phyloP scores from a whole-genome alignment of 1,140 invertebrate genomes.

The Tetraneura akinire region DNA sequence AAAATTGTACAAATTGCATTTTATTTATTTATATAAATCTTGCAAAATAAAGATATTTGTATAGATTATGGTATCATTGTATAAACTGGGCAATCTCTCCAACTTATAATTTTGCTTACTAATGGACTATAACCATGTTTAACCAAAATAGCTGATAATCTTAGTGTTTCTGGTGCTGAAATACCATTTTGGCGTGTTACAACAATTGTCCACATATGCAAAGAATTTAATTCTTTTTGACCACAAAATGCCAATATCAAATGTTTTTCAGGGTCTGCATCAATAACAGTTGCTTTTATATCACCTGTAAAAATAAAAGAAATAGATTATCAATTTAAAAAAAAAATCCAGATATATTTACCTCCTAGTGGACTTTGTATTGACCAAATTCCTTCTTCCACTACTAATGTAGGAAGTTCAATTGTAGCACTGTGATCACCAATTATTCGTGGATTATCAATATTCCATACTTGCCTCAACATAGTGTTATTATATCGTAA shows the following conservation, averaged over 20 bases:
- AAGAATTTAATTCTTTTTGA: conserved; percentile 41
- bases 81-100: conserved; percentile 53
- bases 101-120: conserved; percentile 54
- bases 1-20: conserved; percentile 33
- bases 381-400: conserved; percentile 52
- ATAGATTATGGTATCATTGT: not conserved
- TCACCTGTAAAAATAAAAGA: conserved; percentile 48
- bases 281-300: conserved; percentile 53
- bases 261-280: conserved; percentile 51
- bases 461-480: conserved; percentile 54
- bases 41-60: not conserved
- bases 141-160: conserved; percentile 52
- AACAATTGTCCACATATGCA: conserved; percentile 54
- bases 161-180: conserved; percentile 49
- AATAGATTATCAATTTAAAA: not conserved
- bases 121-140: conserved; percentile 54
- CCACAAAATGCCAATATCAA: conserved; percentile 54
- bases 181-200: conserved; percentile 52
- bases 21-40: conserved; percentile 12
- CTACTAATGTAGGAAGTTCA: conserved; percentile 53
- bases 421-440: conserved; percentile 51
- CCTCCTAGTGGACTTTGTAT: conserved; percentile 55
- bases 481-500: conserved; percentile 50
- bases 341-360: too few species aligned
- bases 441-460: conserved; percentile 47